These are phyloP conservation scores for Trachurus trachurus DNA, from an alignment of 2,797 vertebrate genomes.

Conservation along the genomic window DNA sequence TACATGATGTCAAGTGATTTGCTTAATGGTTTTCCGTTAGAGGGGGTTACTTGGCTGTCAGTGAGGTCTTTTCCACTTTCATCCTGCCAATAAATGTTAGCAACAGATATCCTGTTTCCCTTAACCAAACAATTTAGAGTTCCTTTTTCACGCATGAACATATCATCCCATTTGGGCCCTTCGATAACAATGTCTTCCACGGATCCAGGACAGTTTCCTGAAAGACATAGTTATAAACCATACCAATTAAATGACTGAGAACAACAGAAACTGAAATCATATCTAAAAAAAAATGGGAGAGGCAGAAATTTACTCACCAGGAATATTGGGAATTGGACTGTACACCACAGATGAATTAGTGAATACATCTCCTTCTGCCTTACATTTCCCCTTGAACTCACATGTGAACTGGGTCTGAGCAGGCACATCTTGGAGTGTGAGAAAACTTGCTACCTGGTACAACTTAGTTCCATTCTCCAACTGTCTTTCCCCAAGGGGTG, in stretches of 20 bases:
- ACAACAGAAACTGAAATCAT: background rate
- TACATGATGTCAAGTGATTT: slow-evolving; percentile 45
- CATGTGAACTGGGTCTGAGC: background rate
- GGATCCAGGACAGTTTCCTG: accelerated
- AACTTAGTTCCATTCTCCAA: accelerated
- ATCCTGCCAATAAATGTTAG: background rate
- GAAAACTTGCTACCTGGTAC: slow-evolving; percentile 70
- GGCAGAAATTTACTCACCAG: slow-evolving; percentile 49
- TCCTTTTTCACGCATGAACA: slow-evolving; percentile 21
- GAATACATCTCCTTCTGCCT: accelerated
- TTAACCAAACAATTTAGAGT: slow-evolving; percentile 47
- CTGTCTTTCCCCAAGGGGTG: background rate
- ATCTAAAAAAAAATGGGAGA: background rate
- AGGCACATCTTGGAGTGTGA: slow-evolving; percentile 22
- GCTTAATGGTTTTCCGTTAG: slow-evolving; percentile 54
- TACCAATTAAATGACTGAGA: background rate
- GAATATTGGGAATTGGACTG: too few species aligned
- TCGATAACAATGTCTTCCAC: background rate
- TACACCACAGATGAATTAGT: background rate
- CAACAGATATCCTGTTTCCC: accelerated
- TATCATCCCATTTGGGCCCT: slow-evolving; percentile 48
- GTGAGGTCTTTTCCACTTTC: accelerated
- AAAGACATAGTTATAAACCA: background rate
- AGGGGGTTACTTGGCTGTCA: accelerated
- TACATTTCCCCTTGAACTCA: slow-evolving; percentile 50